A percentile compares a stretch with the other conserved stretches of the same genome.
These are phyloP conservation scores for Denticeps clupeoides DNA, from an alignment of 2,797 vertebrate genomes.

Conservation along the genomic window DNA sequence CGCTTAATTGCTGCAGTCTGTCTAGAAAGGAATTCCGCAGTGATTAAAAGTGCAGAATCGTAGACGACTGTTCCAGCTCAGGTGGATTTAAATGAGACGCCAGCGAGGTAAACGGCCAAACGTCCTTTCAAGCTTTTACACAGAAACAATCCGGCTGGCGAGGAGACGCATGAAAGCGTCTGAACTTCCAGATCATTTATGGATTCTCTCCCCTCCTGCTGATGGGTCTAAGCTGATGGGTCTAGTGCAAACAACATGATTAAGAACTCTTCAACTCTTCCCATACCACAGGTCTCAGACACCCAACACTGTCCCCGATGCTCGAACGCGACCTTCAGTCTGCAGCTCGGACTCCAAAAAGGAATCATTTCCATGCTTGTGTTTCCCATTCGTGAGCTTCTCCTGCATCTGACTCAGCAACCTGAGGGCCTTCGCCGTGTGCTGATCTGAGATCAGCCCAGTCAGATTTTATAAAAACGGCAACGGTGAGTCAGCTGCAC, in stretches of 20 bases:
- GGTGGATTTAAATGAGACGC: constrained; percentile 25
- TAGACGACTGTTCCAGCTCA: constrained; percentile 23
- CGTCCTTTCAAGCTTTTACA: constrained; percentile 24
- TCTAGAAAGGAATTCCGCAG: constrained; percentile 14
- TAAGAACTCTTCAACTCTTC: too few relatives aligned
- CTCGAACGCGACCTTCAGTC: too few relatives aligned
- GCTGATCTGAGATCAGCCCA: too few relatives aligned
- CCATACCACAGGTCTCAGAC: too few relatives aligned
- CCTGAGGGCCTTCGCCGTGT: too few relatives aligned
- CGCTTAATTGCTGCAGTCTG: constrained; percentile 26
- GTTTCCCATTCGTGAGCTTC: too few relatives aligned
- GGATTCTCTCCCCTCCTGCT: constrained; percentile 25
- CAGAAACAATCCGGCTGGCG: constrained; percentile 27
- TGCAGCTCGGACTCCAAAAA: too few relatives aligned
- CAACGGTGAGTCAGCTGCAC: too few relatives aligned
- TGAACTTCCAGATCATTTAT: constrained; percentile 21
- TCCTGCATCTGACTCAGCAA: too few relatives aligned
- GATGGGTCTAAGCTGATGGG: constrained; percentile 25
- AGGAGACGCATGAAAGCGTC: constrained; percentile 24
- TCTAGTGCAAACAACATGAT: background rate
- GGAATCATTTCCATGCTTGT: too few relatives aligned
- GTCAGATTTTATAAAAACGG: too few relatives aligned
- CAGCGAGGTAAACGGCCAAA: constrained; percentile 31
- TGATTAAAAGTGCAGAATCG: constrained; percentile 39
- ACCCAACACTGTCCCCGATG: too few relatives aligned